These are phyloP conservation scores for Euwallacea fornicatus DNA, from an alignment of 1,140 invertebrate species.

Conservation along the genomic window DNA sequence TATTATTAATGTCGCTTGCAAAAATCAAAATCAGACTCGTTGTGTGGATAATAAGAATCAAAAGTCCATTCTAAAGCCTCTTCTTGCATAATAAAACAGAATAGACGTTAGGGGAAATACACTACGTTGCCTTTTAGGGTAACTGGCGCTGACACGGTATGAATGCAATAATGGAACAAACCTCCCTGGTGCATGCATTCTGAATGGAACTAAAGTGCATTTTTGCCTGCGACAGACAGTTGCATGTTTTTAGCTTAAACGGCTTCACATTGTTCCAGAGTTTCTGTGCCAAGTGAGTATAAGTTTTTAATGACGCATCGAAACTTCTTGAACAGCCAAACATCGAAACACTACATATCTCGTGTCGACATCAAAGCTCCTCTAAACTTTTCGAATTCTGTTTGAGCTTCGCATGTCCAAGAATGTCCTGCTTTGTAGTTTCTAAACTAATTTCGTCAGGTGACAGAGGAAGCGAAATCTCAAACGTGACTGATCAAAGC, in stretches of 20 bases:
- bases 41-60: no score
- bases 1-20: no score
- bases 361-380: slow-evolving; percentile 4
- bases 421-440: slow-evolving; percentile 17
- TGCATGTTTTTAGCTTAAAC: not conserved
- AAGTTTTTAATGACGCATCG: no score
- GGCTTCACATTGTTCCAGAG: no score
- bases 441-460: slow-evolving; percentile 19
- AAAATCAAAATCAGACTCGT: no score
- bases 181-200: slow-evolving; percentile 6
- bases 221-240: slow-evolving; percentile 7
- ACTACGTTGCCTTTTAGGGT: slow-evolving; percentile 11
- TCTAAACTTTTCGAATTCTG: not conserved
- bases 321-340: no score
- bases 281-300: no score
- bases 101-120: no score
- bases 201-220: slow-evolving; percentile 13
- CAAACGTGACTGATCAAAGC: slow-evolving; percentile 5
- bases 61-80: no score
- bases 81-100: no score
- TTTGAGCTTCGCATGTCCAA: slow-evolving; percentile 8
- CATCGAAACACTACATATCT: no score
- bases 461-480: slow-evolving; percentile 14
- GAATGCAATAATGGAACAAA: slow-evolving; percentile 17
- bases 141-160: slow-evolving; percentile 14